phyloP scores from a whole-genome alignment of 2,113 vertebrate species.

The Leptobrachium ailaonicum region DNA sequence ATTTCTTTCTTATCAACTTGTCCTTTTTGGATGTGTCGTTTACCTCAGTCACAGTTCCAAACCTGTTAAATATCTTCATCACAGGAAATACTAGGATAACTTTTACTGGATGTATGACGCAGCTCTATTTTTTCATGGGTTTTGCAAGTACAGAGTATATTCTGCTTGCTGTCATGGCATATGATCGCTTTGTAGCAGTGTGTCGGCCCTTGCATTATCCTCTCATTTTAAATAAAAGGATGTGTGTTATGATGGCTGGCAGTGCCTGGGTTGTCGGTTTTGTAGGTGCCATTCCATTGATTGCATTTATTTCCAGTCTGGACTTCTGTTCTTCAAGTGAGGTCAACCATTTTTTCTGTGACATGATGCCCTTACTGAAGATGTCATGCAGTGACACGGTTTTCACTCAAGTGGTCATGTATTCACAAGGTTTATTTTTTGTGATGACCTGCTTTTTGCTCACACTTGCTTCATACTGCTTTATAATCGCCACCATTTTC shows the following conservation, averaged over 20 bases:
- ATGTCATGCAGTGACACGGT: not conserved
- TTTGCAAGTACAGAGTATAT: not conserved
- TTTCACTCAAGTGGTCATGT: not conserved
- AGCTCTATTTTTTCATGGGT: not conserved
- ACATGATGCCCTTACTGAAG: constrained; percentile 7
- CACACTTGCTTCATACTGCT: constrained; percentile 3
- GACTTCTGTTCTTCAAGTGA: not conserved
- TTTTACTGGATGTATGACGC: constrained; percentile 1
- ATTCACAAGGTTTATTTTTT: not conserved
- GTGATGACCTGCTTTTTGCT: not conserved
- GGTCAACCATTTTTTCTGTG: not conserved
- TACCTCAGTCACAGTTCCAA: not conserved
- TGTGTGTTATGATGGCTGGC: not conserved
- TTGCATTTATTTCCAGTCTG: not conserved
- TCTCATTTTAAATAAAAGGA: not conserved
- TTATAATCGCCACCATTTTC: constrained; percentile 5
- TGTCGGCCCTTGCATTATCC: constrained; percentile 8
- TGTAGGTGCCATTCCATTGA: not conserved
- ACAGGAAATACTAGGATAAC: not conserved
- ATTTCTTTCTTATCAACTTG: not conserved
- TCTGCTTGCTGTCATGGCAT: constrained; percentile 1
- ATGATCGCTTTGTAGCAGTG: constrained; percentile 6
- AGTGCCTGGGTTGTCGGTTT: not conserved
- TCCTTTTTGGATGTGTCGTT: not conserved
- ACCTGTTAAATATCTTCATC: not conserved